A percentile compares a stretch with the other conserved stretches of the same genome.
These are phyloP conservation scores for Pemphredon lugubris DNA, from an alignment of 2,888 invertebrate genomes.

Conservation along the genomic window DNA sequence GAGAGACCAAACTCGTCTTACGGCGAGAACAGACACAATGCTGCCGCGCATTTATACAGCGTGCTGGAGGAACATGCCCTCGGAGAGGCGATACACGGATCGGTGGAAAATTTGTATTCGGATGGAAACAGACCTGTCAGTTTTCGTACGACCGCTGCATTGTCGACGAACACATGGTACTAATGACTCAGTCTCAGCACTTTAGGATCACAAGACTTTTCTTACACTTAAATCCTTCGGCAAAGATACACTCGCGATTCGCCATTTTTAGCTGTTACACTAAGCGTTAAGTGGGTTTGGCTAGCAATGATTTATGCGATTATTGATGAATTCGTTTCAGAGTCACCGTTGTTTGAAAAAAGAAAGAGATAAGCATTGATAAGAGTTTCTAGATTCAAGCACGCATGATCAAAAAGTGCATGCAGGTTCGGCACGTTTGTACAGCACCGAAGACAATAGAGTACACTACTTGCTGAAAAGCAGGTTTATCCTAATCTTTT, in stretches of 20 bases:
- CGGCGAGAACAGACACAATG: constrained; percentile 73
- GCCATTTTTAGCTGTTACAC: constrained; percentile 43
- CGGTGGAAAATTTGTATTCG: constrained; percentile 72
- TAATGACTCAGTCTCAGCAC: constrained; percentile 60
- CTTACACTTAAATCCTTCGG: constrained; percentile 39
- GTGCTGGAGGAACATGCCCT: constrained; percentile 79
- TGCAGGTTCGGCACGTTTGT: constrained; percentile 54
- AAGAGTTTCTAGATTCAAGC: constrained; percentile 35
- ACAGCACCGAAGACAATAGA: constrained; percentile 38
- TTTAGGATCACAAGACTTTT: constrained; percentile 55
- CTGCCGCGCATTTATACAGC: constrained; percentile 78
- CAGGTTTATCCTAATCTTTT: constrained; percentile 26
- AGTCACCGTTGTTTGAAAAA: constrained; percentile 48
- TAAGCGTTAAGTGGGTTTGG: constrained; percentile 32
- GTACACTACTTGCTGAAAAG: constrained; percentile 28
- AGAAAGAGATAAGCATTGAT: constrained; percentile 38
- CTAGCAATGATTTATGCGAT: constrained; percentile 44
- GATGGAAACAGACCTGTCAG: constrained; percentile 67
- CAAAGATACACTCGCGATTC: constrained; percentile 47
- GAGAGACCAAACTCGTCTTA: constrained; percentile 66
- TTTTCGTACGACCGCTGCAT: constrained; percentile 70
- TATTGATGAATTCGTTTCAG: constrained; percentile 58
- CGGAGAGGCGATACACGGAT: constrained; percentile 74
- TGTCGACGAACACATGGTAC: constrained; percentile 72
- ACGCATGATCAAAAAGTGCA: constrained; percentile 51